Evolutionary conservation across 35 echinoderm and acorn worm genomes (phyloP).

Genomic region (Strongylocentrotus purpuratus): DNA sequence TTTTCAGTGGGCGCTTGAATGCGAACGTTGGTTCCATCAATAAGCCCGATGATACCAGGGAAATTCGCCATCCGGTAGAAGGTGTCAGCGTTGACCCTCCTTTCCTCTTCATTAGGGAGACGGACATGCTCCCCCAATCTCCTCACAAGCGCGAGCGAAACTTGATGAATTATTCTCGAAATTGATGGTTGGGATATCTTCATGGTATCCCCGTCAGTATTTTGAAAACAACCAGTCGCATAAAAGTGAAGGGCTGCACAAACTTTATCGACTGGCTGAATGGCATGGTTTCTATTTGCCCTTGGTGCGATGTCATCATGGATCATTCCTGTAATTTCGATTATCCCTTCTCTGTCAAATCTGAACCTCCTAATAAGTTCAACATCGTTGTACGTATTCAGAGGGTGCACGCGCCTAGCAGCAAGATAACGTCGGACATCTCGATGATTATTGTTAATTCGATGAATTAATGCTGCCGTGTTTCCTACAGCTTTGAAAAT

Average conservation of each 20-base stretch:
- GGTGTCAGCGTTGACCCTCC: no score
- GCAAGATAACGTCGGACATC: no score
- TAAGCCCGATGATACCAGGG: neutral
- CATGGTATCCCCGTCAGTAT: neutral
- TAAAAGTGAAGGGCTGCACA: neutral
- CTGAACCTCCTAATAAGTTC: neutral
- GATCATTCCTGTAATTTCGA: neutral
- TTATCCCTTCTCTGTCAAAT: neutral
- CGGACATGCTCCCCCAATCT: no score
- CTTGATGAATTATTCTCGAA: neutral
- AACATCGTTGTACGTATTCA: neutral
- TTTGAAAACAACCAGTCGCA: neutral
- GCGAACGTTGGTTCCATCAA: conserved; percentile 21
- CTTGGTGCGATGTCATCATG: neutral
- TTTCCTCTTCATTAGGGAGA: no score
- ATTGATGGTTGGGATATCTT: neutral
- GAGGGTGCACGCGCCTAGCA: neutral
- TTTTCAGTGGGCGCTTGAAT: conserved; percentile 30
- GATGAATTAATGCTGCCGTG: no score
- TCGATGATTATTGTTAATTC: no score
- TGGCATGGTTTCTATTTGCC: neutral
- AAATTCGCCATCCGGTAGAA: conserved; percentile 37
- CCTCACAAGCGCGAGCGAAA: neutral
- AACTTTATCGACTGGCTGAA: neutral
- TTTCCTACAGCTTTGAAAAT: no score